Evolutionary conservation across 92 coral and sea anemone genomes (phyloP).

Genomic region (Parazoanthus darwini): DNA sequence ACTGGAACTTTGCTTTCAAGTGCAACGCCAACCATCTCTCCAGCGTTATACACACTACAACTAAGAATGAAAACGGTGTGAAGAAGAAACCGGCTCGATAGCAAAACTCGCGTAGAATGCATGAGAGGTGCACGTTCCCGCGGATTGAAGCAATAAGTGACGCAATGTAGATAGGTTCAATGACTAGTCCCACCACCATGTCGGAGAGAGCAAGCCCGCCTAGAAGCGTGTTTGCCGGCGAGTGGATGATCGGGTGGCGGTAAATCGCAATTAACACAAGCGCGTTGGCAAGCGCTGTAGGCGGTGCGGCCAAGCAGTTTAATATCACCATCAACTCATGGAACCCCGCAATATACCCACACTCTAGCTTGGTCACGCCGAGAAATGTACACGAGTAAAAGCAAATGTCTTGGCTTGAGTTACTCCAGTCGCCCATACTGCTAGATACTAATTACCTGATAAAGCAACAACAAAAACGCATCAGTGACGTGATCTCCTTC

Average conservation of each 20-base stretch:
- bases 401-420: neutral
- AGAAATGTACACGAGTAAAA: conserved; percentile 31
- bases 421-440: neutral
- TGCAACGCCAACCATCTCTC: conserved; percentile 26
- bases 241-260: conserved; percentile 25
- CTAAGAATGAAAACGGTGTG: conserved; percentile 34
- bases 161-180: conserved; percentile 29
- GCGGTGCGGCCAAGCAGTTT: conserved; percentile 8
- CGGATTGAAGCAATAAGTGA: conserved; percentile 13
- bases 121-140: conserved; percentile 12
- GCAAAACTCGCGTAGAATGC: conserved; percentile 33
- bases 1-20: conserved; percentile 24
- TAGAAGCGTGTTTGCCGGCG: conserved; percentile 23
- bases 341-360: conserved; percentile 10
- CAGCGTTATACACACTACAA: conserved; percentile 22
- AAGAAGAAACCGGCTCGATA: conserved; percentile 29
- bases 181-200: conserved; percentile 11
- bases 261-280: conserved; percentile 28
- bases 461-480: neutral
- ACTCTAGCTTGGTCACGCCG: conserved; percentile 26
- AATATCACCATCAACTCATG: conserved; percentile 17
- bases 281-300: conserved; percentile 28
- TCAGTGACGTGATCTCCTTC: neutral
- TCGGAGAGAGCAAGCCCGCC: conserved; percentile 30
- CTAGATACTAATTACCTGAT: neutral